Base-by-base conservation (phyloP, 2,888 invertebrate genomes). In the Lumbricus terrestris region DNA sequence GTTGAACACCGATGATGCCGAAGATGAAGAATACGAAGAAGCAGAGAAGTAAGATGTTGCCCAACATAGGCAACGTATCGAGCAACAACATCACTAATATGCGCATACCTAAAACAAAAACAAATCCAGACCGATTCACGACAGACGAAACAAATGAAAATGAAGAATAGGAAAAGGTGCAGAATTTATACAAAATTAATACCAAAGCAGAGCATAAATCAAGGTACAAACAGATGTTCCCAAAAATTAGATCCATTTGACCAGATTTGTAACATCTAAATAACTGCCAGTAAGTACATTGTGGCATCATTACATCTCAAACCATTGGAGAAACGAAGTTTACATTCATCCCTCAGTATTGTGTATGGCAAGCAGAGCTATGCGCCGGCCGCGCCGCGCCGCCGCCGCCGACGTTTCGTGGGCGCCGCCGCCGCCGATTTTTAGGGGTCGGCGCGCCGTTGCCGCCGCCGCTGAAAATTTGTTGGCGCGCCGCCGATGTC, bases 11-110 rank as follows among this genome's bases (percentile, higher is more conserved):
- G 93, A 99, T 97, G 94, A 99, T 99, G 93, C 99, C 99, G 95
- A 99, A 99, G 95, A 99, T 99, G 96, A 99, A 99, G 96, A 99
- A 99, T 91, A 99, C 99, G 96, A 99, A 99, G 96, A 99, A 99
- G 95, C 99, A 99, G 92, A 99, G 96, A 93, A 99, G 96, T 90
- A 96, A 94, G 90, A 99, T 99, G 95, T 99, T 99, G 93, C 99
- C 99, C 94, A 99, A 96, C 99, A 99, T 99, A 29, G 99, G 99
- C 93, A 99, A 96, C 15, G 99, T 99, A 95, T 99, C 99, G 94
- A 99, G 96, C 89, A 99, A 96, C 91, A 99, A 96, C 98, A 99
- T 99, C 93, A 99, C 99, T 95, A 99, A 96, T 94, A 99, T 99
- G 93, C 99, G 96, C 98, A 99, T 98, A 96, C 99, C 99, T 99